Evolutionary conservation across 1,140 invertebrate species (phyloP).

Genomic region (Zaprionus capensis): DNA sequence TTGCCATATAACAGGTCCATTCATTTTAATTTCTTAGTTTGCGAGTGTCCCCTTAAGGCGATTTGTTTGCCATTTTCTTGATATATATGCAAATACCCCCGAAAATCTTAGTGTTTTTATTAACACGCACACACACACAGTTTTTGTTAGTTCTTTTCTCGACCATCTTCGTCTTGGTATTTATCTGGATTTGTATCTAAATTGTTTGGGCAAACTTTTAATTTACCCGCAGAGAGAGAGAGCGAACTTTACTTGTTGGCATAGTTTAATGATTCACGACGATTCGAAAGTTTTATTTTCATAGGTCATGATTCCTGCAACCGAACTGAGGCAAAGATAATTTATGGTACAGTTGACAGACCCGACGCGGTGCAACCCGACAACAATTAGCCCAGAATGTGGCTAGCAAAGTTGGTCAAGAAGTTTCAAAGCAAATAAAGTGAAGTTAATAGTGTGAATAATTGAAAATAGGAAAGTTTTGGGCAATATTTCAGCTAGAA

Average conservation of each 20-base stretch:
- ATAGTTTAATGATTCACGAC: slow-evolving; percentile 73
- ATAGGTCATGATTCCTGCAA: slow-evolving; percentile 54
- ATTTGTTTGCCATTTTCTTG: slow-evolving; percentile 11
- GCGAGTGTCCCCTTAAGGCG: neutral
- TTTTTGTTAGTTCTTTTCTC: slow-evolving; percentile 37
- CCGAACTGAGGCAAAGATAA: slow-evolving; percentile 30
- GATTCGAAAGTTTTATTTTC: slow-evolving; percentile 63
- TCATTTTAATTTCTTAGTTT: slow-evolving; percentile 57
- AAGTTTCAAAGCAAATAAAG: slow-evolving; percentile 33
- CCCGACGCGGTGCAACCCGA: neutral
- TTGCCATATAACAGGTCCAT: slow-evolving; percentile 15
- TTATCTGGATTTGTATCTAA: slow-evolving; percentile 66
- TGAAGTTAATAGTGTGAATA: slow-evolving; percentile 33
- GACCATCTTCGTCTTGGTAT: slow-evolving; percentile 31
- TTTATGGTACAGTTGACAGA: slow-evolving; percentile 44
- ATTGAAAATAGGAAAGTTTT: neutral
- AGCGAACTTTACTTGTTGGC: slow-evolving; percentile 40
- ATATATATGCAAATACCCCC: slow-evolving; percentile 37
- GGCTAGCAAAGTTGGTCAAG: slow-evolving; percentile 10
- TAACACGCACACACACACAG: slow-evolving; percentile 58
- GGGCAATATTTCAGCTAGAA: neutral
- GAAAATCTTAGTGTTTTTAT: slow-evolving; percentile 55
- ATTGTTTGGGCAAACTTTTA: slow-evolving; percentile 66
- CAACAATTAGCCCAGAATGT: slow-evolving; percentile 5
- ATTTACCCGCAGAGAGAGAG: slow-evolving; percentile 38